phyloP scores from a whole-genome alignment of 2,113 vertebrate genomes.

The Apeltes quadracus region DNA sequence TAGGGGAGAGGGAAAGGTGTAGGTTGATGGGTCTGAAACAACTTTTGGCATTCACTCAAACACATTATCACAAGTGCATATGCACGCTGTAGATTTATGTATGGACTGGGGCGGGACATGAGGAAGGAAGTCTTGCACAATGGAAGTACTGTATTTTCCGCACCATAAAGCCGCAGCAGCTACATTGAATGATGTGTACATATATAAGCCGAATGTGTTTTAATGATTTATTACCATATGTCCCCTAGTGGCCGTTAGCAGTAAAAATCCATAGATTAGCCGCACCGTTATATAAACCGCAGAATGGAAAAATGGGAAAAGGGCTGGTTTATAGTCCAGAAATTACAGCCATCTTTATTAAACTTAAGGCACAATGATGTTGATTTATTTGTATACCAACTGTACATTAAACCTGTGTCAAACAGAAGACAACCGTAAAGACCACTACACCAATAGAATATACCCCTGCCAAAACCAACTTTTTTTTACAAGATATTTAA shows the following conservation, averaged over 20 bases:
- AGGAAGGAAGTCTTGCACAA: constrained; percentile 18
- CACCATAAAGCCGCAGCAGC: no score
- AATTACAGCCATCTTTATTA: no score
- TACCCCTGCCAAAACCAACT: neutral
- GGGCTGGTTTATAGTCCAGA: no score
- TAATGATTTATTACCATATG: no score
- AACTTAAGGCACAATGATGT: neutral
- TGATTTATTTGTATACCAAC: neutral
- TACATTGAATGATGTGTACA: no score
- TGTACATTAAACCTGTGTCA: neutral
- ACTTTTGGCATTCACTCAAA: constrained; percentile 46
- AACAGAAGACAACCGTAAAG: neutral
- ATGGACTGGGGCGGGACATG: constrained; percentile 21
- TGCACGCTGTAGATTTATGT: constrained; percentile 15
- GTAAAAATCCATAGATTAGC: no score
- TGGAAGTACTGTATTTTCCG: no score
- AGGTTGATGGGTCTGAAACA: constrained; percentile 58
- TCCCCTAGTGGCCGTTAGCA: no score
- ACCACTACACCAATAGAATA: neutral
- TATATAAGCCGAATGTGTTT: no score
- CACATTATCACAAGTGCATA: constrained; percentile 50
- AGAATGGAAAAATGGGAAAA: no score
- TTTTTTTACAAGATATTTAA: neutral
- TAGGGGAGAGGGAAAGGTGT: constrained; percentile 73
- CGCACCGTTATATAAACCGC: no score